Evolutionary conservation across 2,113 vertebrate genomes (phyloP).

Genomic region (Muntiacus muntjak): DNA sequence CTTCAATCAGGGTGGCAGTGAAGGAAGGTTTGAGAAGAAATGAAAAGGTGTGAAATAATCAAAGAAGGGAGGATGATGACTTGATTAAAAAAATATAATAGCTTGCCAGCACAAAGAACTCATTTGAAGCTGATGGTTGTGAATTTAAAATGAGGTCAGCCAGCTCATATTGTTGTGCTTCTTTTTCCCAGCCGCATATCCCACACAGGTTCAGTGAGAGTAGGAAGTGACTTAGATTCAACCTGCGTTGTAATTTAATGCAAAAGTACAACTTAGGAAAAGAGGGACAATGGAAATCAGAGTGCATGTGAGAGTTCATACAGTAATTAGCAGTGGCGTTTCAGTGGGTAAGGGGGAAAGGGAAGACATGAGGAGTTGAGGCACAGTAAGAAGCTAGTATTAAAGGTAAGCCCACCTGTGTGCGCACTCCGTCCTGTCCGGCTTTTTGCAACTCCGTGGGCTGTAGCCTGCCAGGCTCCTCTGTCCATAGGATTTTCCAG

Average conservation of each 20-base stretch:
- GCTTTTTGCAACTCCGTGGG: not conserved
- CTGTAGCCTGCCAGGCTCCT: not conserved
- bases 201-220: not conserved
- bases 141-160: not conserved
- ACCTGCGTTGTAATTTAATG: not conserved
- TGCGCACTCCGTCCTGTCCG: accelerated
- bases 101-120: not conserved
- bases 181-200: not conserved
- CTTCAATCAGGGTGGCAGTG: not conserved
- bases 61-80: not conserved
- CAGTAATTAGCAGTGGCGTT: not conserved
- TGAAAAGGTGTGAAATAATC: not conserved
- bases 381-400: not conserved
- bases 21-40: not conserved
- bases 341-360: not conserved
- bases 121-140: not conserved
- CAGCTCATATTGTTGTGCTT: not conserved
- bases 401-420: accelerated
- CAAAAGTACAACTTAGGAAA: not conserved
- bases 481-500: not conserved
- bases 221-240: not conserved
- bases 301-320: not conserved
- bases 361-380: not conserved
- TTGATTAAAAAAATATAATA: not conserved
- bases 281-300: not conserved